Evolutionary conservation across 1,140 invertebrate genomes (phyloP), one percentile per base, ranked within the genome.

Genomic region (Odontomachus brunneus): DNA sequence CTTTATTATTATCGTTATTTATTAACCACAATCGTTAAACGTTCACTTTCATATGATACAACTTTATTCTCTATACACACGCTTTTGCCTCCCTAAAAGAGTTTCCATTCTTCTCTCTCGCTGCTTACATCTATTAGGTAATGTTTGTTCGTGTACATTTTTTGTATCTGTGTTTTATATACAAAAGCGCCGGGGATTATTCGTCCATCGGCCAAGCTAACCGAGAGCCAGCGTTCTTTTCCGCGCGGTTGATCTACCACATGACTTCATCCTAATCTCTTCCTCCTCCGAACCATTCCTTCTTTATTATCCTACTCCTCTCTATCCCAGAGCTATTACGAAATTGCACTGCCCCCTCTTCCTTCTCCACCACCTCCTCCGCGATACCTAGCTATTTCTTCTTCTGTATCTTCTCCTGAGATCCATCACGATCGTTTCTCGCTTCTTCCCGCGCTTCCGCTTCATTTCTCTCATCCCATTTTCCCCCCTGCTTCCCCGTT

Each of bases 1-100:
- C 87, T 93, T 92, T 92, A 93, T 92, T 93, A 71, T 92, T 91
- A 90, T 83, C 78, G 87, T 91, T 89, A 89, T 87, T 92, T 85
- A 81, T 92, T 86, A 93, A 92, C 88, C 91, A 91, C 89, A 90
- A 90, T 92, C 65, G 78, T 91, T 87, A 86, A 87, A 86, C 78
- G 60, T 91, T 90, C 89, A 87, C 82, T 86, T 86, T 87, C 86
- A 76, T 90, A 91, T 91, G 75, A 90, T 92, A 92, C 91, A 92
- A 84, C 82, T 83, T 90, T 88, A 89, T 72, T 89, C 86, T 89
- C 91, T 92, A 91, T 92, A 90, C 90, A 91, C 88, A 90, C 84
- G 76, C 78, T 88, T 82, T 83, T 48, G 17, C 71, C 66, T 78
- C 73, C 26, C 66, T 63, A 67, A 55, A 59, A 71, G 33, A 69